Evolutionary conservation across 2,113 vertebrate species (phyloP).

Genomic region (Capreolus pygargus): DNA sequence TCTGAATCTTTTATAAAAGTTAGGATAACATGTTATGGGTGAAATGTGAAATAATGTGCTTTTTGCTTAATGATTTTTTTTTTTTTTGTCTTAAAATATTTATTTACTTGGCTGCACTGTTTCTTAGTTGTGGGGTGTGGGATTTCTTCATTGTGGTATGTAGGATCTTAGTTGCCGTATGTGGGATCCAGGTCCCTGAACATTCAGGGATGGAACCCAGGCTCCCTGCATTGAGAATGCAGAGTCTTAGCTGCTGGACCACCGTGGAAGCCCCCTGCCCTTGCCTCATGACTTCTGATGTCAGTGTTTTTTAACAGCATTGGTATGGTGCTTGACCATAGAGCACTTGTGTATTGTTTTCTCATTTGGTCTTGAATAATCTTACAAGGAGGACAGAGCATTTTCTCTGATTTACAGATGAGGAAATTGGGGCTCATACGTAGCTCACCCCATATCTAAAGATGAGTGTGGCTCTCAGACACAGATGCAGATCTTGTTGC

Average conservation of each 20-base stretch:
- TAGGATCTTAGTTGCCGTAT: background rate
- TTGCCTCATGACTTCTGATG: background rate
- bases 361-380: background rate
- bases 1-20: background rate
- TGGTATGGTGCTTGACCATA: background rate
- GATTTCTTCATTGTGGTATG: background rate
- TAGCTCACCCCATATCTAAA: background rate
- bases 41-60: background rate
- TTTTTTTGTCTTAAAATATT: background rate
- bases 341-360: background rate
- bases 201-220: background rate
- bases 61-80: background rate
- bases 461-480: background rate
- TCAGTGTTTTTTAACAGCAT: background rate
- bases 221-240: background rate
- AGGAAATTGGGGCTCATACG: background rate
- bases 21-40: background rate
- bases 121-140: background rate
- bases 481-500: background rate
- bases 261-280: background rate
- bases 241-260: background rate
- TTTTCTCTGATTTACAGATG: background rate
- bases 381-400: background rate
- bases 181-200: background rate
- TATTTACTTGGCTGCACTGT: background rate